Base-by-base conservation (phyloP, 2,113 vertebrate genomes). In the Peromyscus californicus region DNA sequence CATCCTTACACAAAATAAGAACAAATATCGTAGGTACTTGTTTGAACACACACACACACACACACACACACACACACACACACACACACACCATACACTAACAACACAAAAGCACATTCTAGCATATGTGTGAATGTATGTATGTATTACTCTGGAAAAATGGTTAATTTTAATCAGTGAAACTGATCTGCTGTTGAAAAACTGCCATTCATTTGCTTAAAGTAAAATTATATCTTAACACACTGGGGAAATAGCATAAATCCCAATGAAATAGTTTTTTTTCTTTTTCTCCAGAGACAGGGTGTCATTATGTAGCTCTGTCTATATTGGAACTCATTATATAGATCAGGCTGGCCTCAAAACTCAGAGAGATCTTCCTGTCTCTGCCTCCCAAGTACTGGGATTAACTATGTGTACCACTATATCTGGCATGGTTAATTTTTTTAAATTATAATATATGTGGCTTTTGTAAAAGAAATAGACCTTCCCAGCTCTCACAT, bases 171-270 rank as follows among this genome's bases (percentile, higher is more conserved):
- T 57, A 51, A 70, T 74, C 33, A 33, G 65, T 79, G 42, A 45
- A 80, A n/a, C 16, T 15, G 19, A 45, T 57, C 15, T n/a, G 7
- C 21, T 95, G 65, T 3, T n/a, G 31, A 90, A 85, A 76, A 92
- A 57, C 86, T 78, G 31, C 54, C 78, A 54, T 82, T 72, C 74
- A 80, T 82, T 59, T 89, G 69, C 7, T 80, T 93, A 67, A 87
- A 82, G 89, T 78, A 72, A 57, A 57, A 19, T 87, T 76, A 85
- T 54, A 89, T 87, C 93, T 95, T 93, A 51, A 90, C 39, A 21
- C 8, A 33, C 45, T 42, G 22, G 22, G n/a, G 26, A 65, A 78
- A 61, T 8, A 67, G 4, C 22, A 87, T 65, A 72, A 63, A 75
- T 36, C 45, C 22, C 11, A 19, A 19, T 45, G 65, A 75, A 36